These are phyloP conservation scores for Caerostris darwini DNA, from an alignment of 1,140 invertebrate species.

Conservation along the genomic window DNA sequence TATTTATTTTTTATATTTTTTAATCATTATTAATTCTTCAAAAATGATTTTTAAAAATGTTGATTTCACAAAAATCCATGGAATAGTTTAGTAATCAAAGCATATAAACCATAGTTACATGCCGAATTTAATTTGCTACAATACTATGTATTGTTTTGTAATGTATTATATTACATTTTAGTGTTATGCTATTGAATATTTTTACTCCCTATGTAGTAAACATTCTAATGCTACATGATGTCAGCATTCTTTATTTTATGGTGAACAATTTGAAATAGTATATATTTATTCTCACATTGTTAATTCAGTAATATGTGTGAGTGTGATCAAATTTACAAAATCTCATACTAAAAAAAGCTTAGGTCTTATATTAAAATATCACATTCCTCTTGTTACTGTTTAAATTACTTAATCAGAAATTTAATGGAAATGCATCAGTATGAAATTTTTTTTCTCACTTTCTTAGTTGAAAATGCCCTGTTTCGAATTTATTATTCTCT, in stretches of 20 bases:
- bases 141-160: constrained; percentile 57
- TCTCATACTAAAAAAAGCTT: not conserved
- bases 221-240: not conserved
- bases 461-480: too few species aligned
- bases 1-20: too few species aligned
- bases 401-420: not conserved
- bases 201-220: not conserved
- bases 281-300: not conserved
- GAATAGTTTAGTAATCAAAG: not conserved
- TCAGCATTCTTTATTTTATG: not conserved
- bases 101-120: not conserved
- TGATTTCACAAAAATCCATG: too few species aligned
- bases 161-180: constrained; percentile 37
- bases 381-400: not conserved
- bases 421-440: not conserved
- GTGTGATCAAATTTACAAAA: constrained; percentile 31
- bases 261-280: not conserved
- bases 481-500: too few species aligned
- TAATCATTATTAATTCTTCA: too few species aligned
- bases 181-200: constrained; percentile 1
- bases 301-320: not conserved
- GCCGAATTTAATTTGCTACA: constrained; percentile 35
- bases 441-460: not conserved
- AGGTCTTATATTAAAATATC: not conserved
- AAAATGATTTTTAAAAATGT: too few species aligned